Base-by-base conservation (phyloP, 1,140 invertebrate species). In the Phthorimaea operculella region DNA sequence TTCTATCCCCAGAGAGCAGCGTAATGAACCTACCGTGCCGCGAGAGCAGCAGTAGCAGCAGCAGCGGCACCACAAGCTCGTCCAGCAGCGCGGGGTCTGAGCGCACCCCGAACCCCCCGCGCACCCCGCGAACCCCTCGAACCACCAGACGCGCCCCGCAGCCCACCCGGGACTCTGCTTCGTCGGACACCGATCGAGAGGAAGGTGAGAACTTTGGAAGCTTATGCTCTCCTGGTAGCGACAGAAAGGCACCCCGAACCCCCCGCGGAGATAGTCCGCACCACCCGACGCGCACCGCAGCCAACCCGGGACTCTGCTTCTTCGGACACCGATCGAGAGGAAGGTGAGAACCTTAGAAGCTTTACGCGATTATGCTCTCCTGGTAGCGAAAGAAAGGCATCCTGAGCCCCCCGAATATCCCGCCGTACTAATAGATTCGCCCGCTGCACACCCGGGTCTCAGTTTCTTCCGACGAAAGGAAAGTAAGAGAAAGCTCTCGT, bases 281-380 rank as follows among this genome's bases (percentile, higher is more conserved):
- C 39, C 48, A 53, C 68, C 4, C 64, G 67, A 11, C 64, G 51
- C 59, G 61, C 66, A 11, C 66, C 66, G 14, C 17, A 51, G 63
- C 57, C 51, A 59, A 49, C 57, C 15, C 57, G 47, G 58, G 16
- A 77, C 68, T 76, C 82, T 36, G 92, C 93, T 68, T 92, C 92
- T 21, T 95, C 94, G 0, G 94, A 96, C 61, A 93, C 90, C 39
- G 94, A 96, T 55, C 87, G 87, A 45, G 92, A 94, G 51, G 93
- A 94, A 60, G 88, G 82, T 86, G n/a, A n/a, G n/a, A n/a, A n/a
- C n/a, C 6, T 2, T 4, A 6, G 6, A 28, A 28, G 21, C 21
- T 28, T 6, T 4, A 4, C 21, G 2, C 21, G 6, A 4, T 28
- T 28, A 28, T 28, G 21, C 21, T 28, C 21, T 28, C 6, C 21